Conservation (phyloP, 2,797 vertebrate species). For the Sebastes flavidus region DNA sequence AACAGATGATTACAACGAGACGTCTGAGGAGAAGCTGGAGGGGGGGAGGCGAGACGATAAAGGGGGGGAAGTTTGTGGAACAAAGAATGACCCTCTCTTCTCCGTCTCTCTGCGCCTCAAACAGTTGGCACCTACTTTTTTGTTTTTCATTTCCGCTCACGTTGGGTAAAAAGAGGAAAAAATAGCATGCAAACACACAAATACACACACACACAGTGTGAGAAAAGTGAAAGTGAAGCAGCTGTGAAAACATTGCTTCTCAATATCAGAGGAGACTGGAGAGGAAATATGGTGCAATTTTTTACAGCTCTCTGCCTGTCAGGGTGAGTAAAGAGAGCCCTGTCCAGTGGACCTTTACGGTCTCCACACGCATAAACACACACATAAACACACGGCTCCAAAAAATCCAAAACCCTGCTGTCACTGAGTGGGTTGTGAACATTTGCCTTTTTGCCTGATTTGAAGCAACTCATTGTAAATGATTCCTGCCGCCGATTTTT, state of each 20-base stretch:
- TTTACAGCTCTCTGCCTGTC: slow-evolving; percentile 61
- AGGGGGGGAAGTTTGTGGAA: slow-evolving; percentile 26
- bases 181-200: slow-evolving; percentile 13
- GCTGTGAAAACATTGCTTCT: slow-evolving; percentile 69
- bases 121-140: slow-evolving; percentile 50
- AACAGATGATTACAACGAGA: slow-evolving; percentile 76
- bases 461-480: slow-evolving; percentile 37
- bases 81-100: slow-evolving; percentile 30
- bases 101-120: slow-evolving; percentile 30
- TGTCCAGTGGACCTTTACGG: slow-evolving; percentile 61
- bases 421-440: slow-evolving; percentile 52
- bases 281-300: slow-evolving; percentile 71
- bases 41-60: too few species aligned
- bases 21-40: slow-evolving; percentile 17
- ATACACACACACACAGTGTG: slow-evolving; percentile 11
- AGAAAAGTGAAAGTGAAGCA: slow-evolving; percentile 50
- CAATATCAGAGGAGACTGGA: slow-evolving; percentile 65
- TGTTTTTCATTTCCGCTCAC: slow-evolving; percentile 31
- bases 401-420: slow-evolving; percentile 37
- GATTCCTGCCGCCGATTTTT: not conserved
- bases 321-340: slow-evolving; percentile 61
- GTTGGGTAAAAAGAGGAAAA: not conserved
- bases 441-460: slow-evolving; percentile 50
- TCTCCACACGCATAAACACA: slow-evolving; percentile 32
- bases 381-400: not conserved